These are phyloP conservation scores for Pollimyrus isidori DNA, from an alignment of 2,113 vertebrate genomes.

Conservation along the genomic window DNA sequence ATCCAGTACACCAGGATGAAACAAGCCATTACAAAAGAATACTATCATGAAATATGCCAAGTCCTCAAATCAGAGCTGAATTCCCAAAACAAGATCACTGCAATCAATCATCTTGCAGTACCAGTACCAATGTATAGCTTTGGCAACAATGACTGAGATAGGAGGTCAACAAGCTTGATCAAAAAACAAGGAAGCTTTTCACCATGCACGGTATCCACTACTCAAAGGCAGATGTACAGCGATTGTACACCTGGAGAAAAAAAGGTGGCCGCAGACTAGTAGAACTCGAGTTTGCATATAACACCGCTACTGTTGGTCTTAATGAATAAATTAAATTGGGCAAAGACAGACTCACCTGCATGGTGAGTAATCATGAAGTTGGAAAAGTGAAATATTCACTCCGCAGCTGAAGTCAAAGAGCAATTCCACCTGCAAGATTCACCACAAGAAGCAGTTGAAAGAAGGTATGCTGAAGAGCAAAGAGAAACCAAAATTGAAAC, in stretches of 20 bases:
- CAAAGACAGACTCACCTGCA: not conserved
- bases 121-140: too few species aligned
- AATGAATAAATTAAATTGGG: not conserved
- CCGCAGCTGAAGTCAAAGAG: not conserved
- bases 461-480: not conserved
- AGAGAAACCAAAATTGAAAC: not conserved
- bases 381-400: not conserved
- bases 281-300: not conserved
- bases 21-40: not conserved
- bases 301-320: not conserved
- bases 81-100: not conserved
- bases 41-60: not conserved
- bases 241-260: not conserved
- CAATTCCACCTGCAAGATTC: not conserved
- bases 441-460: not conserved
- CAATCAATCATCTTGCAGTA: not conserved
- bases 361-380: not conserved
- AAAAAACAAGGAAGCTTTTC: not conserved
- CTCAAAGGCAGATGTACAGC: not conserved
- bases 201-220: not conserved
- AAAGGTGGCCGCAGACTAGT: not conserved
- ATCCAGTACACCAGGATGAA: not conserved
- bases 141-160: too few species aligned
- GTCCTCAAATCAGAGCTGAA: not conserved
- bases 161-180: not conserved